A percentile compares a stretch with the other conserved stretches of the same genome.
Evolutionary conservation across 2,113 vertebrate genomes (phyloP).

Genomic region (Macrotus californicus): DNA sequence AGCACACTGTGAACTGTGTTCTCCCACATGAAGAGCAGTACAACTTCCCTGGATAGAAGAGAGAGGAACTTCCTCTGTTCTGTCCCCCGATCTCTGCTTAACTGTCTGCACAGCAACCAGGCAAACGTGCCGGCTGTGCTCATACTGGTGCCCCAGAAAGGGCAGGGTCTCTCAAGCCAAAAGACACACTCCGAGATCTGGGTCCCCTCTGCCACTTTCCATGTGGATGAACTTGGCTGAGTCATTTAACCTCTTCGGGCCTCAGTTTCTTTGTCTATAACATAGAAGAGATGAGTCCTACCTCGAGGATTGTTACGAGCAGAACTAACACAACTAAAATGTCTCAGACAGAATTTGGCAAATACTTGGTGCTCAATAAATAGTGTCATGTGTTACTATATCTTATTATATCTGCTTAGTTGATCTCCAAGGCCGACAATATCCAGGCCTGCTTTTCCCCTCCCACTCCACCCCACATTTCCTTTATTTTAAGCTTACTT

Average conservation of each 20-base stretch:
- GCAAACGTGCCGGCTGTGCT: neutral
- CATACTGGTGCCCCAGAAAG: neutral
- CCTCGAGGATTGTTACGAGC: neutral
- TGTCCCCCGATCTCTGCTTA: neutral
- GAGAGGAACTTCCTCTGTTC: conserved; percentile 4
- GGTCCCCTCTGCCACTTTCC: neutral
- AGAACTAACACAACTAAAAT: neutral
- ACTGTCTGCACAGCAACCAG: neutral
- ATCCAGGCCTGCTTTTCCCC: neutral
- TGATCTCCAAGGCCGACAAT: neutral
- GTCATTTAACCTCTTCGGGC: neutral
- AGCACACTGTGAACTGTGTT: conserved; percentile 42
- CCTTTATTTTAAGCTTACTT: neutral
- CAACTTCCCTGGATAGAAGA: conserved; percentile 43
- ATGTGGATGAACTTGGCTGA: neutral
- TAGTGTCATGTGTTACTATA: neutral
- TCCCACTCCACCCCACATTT: neutral
- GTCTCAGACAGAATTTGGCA: neutral
- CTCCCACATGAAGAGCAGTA: neutral
- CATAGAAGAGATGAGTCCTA: neutral
- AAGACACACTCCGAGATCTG: neutral
- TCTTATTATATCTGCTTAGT: neutral
- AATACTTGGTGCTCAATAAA: neutral
- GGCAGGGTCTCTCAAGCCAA: neutral
- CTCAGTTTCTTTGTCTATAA: neutral